A percentile compares a stretch with the other conserved stretches of the same genome.
Evolutionary conservation across 35 echinoderm and acorn worm species (phyloP).

Genomic region (Lytechinus variegatus): DNA sequence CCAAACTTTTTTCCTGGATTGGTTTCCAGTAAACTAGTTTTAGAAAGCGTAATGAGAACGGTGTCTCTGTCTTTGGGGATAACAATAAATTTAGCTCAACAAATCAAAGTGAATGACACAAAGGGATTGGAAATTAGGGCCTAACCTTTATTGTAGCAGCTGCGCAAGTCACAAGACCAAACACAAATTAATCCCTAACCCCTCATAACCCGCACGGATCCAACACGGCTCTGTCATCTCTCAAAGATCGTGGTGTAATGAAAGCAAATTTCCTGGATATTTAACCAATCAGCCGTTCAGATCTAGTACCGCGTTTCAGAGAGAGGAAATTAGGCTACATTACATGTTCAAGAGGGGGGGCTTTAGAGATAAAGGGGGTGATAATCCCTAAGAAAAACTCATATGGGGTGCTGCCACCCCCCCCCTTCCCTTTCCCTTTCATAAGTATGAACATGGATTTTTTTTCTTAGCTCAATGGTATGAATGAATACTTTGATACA

Average conservation of each 20-base stretch:
- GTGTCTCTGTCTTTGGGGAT: no score
- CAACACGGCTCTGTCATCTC: constrained; percentile 14
- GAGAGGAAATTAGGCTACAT: background rate
- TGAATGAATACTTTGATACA: no score
- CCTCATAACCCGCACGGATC: background rate
- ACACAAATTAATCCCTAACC: background rate
- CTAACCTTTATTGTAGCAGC: background rate
- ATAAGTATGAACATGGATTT: no score
- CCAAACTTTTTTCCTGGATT: no score
- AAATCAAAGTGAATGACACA: background rate
- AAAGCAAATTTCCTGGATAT: background rate
- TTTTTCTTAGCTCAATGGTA: no score
- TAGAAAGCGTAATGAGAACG: no score
- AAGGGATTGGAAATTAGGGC: background rate
- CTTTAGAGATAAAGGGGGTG: background rate
- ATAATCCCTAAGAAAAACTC: background rate
- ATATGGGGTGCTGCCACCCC: background rate
- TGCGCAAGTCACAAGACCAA: background rate
- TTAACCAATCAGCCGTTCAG: background rate
- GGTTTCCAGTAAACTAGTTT: no score
- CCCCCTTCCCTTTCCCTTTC: no score
- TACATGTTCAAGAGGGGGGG: background rate
- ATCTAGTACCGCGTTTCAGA: background rate
- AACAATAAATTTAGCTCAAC: no score
- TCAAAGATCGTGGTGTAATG: background rate